phyloP scores from a whole-genome alignment of 2,888 invertebrate genomes.

The Metopia argyrocephala region DNA sequence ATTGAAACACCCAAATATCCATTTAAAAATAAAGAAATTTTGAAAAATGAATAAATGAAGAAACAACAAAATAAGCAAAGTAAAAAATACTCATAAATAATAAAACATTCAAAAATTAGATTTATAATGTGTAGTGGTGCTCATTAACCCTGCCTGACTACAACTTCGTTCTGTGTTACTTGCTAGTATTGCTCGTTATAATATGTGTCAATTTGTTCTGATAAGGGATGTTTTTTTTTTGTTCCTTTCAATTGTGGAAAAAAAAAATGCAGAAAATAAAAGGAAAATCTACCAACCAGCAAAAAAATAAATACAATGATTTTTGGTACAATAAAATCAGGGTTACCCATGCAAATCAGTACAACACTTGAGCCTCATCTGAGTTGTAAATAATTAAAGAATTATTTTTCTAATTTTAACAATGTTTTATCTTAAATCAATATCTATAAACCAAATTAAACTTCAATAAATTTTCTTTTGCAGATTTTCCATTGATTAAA shows the following conservation, averaged over 20 bases:
- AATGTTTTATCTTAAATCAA: too few relatives aligned
- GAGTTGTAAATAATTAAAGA: too few relatives aligned
- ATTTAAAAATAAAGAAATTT: conserved; percentile 25
- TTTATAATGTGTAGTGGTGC: conserved; percentile 59
- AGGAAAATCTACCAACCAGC: not conserved
- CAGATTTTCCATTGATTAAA: not conserved
- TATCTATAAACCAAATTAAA: too few relatives aligned
- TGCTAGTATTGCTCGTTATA: conserved; percentile 3
- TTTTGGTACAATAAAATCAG: conserved; percentile 46
- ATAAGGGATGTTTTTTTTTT: conserved; percentile 54
- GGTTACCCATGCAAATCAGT: conserved; percentile 63
- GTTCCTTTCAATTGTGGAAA: conserved; percentile 7
- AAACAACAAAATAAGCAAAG: conserved; percentile 8
- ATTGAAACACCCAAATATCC: conserved; percentile 42
- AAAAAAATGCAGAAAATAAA: not conserved
- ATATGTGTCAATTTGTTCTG: conserved; percentile 31
- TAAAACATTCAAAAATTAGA: conserved; percentile 62
- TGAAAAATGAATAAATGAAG: conserved; percentile 25
- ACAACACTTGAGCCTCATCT: too few relatives aligned
- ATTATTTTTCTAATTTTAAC: not conserved
- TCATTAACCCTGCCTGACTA: conserved; percentile 60
- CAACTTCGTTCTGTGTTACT: not conserved
- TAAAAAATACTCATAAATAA: conserved; percentile 60
- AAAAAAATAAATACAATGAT: not conserved
- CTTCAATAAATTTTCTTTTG: too few relatives aligned